These are phyloP conservation scores for Sylvia atricapilla DNA, from an alignment of 2,113 vertebrate species.

Conservation along the genomic window DNA sequence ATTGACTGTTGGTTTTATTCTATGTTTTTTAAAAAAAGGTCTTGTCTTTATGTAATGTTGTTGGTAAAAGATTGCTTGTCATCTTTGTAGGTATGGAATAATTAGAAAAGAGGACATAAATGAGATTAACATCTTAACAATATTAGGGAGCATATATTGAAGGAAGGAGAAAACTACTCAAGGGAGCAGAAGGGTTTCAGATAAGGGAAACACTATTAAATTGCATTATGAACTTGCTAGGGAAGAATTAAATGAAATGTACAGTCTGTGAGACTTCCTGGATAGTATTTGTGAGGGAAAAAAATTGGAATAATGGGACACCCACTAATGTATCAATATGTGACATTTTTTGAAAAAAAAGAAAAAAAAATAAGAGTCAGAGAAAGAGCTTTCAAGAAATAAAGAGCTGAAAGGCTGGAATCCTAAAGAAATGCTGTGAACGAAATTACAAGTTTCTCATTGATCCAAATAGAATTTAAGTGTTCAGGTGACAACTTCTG, in stretches of 20 bases:
- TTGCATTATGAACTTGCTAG: conserved; percentile 37
- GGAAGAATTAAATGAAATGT: conserved; percentile 14
- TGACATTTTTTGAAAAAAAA: rapidly evolving
- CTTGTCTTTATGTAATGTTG: conserved; percentile 13
- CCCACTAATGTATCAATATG: rapidly evolving
- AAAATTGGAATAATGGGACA: neutral
- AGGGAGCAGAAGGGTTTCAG: conserved; percentile 47
- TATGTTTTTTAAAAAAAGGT: neutral
- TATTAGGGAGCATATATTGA: neutral
- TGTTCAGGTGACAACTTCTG: neutral
- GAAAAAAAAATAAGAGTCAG: no score
- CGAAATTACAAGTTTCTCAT: neutral
- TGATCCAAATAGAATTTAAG: neutral
- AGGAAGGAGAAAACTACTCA: neutral
- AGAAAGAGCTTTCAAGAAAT: neutral
- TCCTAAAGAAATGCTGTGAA: neutral
- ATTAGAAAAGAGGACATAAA: conserved; percentile 37
- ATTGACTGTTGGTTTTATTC: conserved; percentile 56
- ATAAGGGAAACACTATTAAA: conserved; percentile 61
- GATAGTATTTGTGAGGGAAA: neutral
- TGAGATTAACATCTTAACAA: neutral
- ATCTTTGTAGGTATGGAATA: conserved; percentile 48
- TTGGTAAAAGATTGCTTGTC: conserved; percentile 25
- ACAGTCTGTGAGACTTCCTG: neutral
- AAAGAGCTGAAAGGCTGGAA: neutral